Evolutionary conservation across 2,113 vertebrate species (phyloP).

Genomic region (Lasiurus borealis): DNA sequence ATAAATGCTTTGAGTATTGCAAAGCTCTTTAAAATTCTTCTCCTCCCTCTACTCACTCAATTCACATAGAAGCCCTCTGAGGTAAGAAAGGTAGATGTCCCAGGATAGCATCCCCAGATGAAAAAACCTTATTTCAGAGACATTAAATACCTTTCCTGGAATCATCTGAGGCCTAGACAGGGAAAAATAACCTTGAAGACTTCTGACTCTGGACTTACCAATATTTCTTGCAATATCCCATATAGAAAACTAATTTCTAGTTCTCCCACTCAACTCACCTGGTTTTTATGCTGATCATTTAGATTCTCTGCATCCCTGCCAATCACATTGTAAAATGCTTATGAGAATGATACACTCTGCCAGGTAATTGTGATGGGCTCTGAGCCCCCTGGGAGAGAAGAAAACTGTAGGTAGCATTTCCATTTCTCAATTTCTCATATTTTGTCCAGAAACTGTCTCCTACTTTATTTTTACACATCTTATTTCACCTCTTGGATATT

Average conservation of each 20-base stretch:
- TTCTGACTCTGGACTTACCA: background rate
- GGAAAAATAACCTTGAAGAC: background rate
- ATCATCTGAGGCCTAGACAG: background rate
- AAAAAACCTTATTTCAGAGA: conserved; percentile 21
- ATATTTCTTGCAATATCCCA: background rate
- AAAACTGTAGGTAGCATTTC: conserved; percentile 18
- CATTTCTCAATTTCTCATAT: conserved; percentile 57
- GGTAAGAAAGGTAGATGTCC: background rate
- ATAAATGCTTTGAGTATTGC: background rate
- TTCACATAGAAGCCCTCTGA: background rate
- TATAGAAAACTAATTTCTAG: conserved; percentile 27
- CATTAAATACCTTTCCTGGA: background rate
- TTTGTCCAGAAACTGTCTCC: conserved; percentile 38
- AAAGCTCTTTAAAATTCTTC: conserved; percentile 25
- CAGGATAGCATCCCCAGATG: background rate
- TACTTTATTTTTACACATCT: conserved; percentile 35
- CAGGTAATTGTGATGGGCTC: conserved; percentile 49
- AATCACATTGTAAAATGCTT: conserved; percentile 19
- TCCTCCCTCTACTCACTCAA: background rate
- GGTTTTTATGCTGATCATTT: conserved; percentile 49
- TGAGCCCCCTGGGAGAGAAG: background rate
- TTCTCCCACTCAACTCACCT: conserved; percentile 20
- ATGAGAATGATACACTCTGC: conserved; percentile 24
- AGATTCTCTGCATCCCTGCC: conserved; percentile 35
- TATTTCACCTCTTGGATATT: conserved; percentile 29